phyloP scores from a whole-genome alignment of 1,140 invertebrate genomes.

The Hylyphantes graminicola region DNA sequence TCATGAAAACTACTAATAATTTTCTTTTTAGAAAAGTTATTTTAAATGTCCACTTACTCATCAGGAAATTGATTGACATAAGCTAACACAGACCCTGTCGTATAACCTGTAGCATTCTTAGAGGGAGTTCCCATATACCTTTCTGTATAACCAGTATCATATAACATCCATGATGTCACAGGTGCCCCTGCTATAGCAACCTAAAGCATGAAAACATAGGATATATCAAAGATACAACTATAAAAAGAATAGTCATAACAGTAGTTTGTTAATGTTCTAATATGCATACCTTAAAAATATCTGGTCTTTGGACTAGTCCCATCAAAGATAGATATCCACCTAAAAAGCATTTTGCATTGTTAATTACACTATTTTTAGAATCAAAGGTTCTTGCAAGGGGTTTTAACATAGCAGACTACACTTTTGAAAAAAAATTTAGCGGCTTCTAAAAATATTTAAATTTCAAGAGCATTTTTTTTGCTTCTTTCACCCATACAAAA shows the following conservation, averaged over 20 bases:
- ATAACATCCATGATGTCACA: conserved; percentile 95
- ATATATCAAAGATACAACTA: not conserved
- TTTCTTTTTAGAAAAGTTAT: not conserved
- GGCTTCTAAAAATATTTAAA: too few species aligned
- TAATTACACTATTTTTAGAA: not conserved
- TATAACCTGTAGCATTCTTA: conserved; percentile 82
- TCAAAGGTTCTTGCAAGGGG: not conserved
- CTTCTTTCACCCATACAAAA: not conserved
- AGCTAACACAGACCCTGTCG: conserved; percentile 80
- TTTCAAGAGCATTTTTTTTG: too few species aligned
- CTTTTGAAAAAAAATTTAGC: too few species aligned
- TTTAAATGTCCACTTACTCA: conserved; percentile 75
- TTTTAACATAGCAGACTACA: too few species aligned
- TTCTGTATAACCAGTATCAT: conserved; percentile 97
- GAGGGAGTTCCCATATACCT: conserved; percentile 95
- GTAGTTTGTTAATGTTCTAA: not conserved
- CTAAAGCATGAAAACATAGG: conserved; percentile 25
- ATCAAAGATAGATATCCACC: conserved; percentile 72
- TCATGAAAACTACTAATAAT: not conserved
- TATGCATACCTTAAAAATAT: conserved; percentile 70
- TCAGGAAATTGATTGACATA: conserved; percentile 90
- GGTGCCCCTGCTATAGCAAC: conserved; percentile 89
- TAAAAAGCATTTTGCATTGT: conserved; percentile 54
- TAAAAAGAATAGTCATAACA: not conserved
- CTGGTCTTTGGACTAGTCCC: conserved; percentile 69